Conservation (phyloP, 2,113 vertebrate species). For the Pimephales promelas region DNA sequence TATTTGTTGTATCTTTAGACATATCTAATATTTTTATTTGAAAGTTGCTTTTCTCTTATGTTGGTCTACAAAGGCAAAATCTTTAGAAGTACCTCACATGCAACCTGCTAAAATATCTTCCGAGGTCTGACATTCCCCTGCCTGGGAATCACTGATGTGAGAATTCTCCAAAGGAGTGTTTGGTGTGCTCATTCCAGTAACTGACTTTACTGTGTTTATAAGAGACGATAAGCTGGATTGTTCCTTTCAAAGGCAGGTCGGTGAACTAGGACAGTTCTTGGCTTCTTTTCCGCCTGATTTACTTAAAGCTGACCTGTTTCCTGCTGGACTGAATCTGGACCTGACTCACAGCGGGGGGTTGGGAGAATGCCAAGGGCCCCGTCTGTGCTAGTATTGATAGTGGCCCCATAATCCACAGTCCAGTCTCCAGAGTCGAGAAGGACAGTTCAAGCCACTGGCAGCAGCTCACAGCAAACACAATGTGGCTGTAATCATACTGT, state of each 20-base stretch:
- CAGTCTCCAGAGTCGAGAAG: conserved; percentile 22
- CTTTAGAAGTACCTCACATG: neutral
- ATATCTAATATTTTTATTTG: neutral
- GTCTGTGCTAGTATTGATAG: conserved; percentile 48
- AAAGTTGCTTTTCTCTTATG: neutral
- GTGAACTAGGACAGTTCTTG: conserved; percentile 19
- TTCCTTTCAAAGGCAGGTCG: conserved; percentile 29
- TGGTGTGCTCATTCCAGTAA: conserved; percentile 10
- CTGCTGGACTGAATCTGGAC: conserved; percentile 19
- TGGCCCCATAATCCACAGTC: conserved; percentile 38
- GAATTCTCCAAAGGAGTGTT: neutral
- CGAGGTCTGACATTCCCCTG: neutral
- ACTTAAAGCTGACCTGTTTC: conserved; percentile 50
- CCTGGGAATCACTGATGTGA: neutral
- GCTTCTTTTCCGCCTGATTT: conserved; percentile 23
- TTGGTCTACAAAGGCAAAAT: neutral
- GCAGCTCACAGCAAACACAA: conserved; percentile 13
- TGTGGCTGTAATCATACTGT: neutral
- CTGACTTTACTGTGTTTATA: conserved; percentile 32
- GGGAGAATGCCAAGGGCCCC: conserved; percentile 23
- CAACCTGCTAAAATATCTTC: neutral
- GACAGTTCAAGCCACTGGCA: conserved; percentile 34
- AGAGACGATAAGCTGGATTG: conserved; percentile 21
- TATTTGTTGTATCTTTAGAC: neutral
- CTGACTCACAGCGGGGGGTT: conserved; percentile 16